A percentile compares a stretch with the other conserved stretches of the same genome.
These are phyloP conservation scores for Euphonia xanthogaster DNA, from an alignment of 2,797 vertebrate species.

Conservation along the genomic window DNA sequence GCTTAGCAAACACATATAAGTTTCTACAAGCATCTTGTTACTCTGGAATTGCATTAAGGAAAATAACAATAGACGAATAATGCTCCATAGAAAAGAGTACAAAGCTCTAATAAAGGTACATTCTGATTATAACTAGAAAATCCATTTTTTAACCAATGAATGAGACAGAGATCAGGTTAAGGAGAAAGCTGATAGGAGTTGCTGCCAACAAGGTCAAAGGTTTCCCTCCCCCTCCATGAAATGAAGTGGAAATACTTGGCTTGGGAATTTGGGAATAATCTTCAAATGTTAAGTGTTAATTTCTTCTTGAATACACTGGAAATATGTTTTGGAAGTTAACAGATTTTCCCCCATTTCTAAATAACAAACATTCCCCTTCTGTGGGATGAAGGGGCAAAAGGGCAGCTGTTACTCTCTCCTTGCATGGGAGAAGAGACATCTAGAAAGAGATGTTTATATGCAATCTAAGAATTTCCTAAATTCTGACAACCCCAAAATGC, in stretches of 20 bases:
- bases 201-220: not conserved
- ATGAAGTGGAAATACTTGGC: not conserved
- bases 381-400: not conserved
- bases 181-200: not conserved
- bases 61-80: not conserved
- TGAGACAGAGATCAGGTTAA: not conserved
- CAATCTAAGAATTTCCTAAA: not conserved
- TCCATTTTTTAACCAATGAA: not conserved
- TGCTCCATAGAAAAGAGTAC: not conserved
- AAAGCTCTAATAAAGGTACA: not conserved
- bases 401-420: not conserved
- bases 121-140: not conserved
- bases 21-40: not conserved
- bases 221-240: not conserved
- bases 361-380: not conserved
- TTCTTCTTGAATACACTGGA: not conserved
- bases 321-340: not conserved
- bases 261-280: not conserved
- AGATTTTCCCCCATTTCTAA: not conserved
- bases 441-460: not conserved
- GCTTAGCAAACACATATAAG: not conserved
- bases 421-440: not conserved
- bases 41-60: not conserved
- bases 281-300: not conserved
- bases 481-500: not conserved